Evolutionary conservation across 2,113 vertebrate genomes (phyloP).

Genomic region (Phylloscopus whistleri): DNA sequence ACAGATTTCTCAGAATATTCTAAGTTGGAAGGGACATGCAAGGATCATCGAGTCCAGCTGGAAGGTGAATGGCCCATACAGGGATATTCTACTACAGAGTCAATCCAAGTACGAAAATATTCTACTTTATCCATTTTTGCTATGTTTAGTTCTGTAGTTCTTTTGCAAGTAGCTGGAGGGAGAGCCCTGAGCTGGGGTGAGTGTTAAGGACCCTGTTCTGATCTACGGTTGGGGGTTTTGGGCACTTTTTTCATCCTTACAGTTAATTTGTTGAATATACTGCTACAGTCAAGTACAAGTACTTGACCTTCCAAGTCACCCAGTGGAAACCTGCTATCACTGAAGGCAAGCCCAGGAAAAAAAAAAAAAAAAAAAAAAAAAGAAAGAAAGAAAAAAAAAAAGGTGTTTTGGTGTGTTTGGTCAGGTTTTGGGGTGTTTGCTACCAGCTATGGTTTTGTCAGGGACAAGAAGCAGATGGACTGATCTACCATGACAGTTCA

Average conservation of each 20-base stretch:
- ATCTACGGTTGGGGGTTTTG: rapidly evolving
- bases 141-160: rapidly evolving
- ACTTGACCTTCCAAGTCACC: neutral
- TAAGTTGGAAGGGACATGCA: neutral
- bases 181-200: no score
- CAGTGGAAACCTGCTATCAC: neutral
- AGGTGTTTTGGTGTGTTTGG: neutral
- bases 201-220: neutral
- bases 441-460: neutral
- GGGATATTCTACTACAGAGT: neutral
- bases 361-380: neutral
- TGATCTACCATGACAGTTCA: neutral
- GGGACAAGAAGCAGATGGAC: neutral
- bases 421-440: neutral
- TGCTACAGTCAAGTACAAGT: neutral
- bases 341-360: neutral
- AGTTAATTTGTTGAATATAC: neutral
- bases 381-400: neutral
- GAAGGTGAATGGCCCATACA: neutral
- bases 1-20: neutral
- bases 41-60: neutral
- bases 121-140: neutral
- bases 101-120: neutral
- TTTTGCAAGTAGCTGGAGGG: neutral
- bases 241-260: neutral